Conservation (phyloP, 2,113 vertebrate species). For the chimpanzee (Pan troglodytes) region NHGRI_mPanTro3-v2.1_pri NC_072404.2:56102001-56102500, state of each 20-base stretch:
- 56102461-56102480: background rate
- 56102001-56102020: fast-evolving
- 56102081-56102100: fast-evolving
- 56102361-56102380: no score
- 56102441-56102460: background rate
- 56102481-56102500: conserved; percentile 52
- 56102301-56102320: background rate
- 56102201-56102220: background rate
- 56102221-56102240: background rate
- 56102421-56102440: background rate
- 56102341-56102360: background rate
- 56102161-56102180: background rate
- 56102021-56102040: background rate
- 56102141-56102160: background rate
- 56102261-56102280: background rate
- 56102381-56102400: background rate
- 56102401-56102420: background rate
- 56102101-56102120: background rate
- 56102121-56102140: background rate
- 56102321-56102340: background rate
- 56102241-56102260: background rate
- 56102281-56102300: background rate
- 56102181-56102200: background rate
- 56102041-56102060: background rate
- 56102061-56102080: no score